Evolutionary conservation across 2,888 invertebrate species (phyloP), one percentile per base, ranked within the genome.

Genomic region (Galerucella calmariensis): DNA sequence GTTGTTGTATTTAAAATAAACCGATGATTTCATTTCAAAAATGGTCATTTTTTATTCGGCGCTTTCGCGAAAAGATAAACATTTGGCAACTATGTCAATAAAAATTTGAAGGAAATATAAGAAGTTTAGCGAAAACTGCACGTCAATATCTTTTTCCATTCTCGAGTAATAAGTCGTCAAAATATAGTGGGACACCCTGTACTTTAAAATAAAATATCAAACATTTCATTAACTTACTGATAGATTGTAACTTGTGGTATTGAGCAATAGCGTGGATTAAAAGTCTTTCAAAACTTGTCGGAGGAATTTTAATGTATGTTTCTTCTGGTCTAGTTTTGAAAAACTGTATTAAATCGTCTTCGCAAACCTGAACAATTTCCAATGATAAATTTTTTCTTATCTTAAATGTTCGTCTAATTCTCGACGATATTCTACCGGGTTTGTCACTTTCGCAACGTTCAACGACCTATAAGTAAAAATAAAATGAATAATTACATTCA

Each of bases 191-290:
- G 20, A 20, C 20, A 20, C 20, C 20, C 20, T 35, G 5, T 35
- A 35, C 35, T 35, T 35, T 35, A 41, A 6, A 35, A 41, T 41
- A 41, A 41, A 41, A 41, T 41, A 41, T 5, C 35, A 35, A 35
- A 35, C 5, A 35, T 35, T 6, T 35, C 35, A 35, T 35, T 35
- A 6, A 68, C 79, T 78, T 82, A 86, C 86, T 83, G 79, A 82
- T 77, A 10, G 85, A 85, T 62, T 81, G 79, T 53, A 86, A 79
- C 69, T 80, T 80, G 77, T 86, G 85, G 74, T 86, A 86, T 73
- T 85, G 84, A 66, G 86, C 85, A 80, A 86, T 81, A 12, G 83
- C 85, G 80, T 84, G 85, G 27, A 85, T 77, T 51, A 86, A 78
- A 70, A 86, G 78, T 72, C 86, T 79, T 65, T 85, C 84, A 79